A percentile compares a stretch with the other conserved stretches of the same genome.
phyloP scores from a whole-genome alignment of 2,113 vertebrate species.

The Mustelus asterias region DNA sequence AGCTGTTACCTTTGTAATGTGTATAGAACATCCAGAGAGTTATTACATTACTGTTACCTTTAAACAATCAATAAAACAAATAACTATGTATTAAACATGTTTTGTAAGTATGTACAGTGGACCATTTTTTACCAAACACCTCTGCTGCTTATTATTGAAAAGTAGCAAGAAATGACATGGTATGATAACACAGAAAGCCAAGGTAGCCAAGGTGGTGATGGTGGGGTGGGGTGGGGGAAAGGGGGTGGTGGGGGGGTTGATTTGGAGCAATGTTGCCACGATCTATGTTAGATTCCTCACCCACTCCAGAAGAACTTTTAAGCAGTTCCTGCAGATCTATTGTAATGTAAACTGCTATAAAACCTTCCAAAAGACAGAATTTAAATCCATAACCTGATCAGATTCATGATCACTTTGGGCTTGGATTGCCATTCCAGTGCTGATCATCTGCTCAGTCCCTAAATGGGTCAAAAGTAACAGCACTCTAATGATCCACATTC shows the following conservation, averaged over 20 bases:
- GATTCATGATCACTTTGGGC: not conserved
- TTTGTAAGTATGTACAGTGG: not conserved
- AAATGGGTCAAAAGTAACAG: not conserved
- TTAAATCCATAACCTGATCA: no score
- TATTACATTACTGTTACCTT: slow-evolving; percentile 1
- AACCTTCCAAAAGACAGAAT: not conserved
- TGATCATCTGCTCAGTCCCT: not conserved
- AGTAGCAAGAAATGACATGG: not conserved
- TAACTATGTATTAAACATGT: not conserved
- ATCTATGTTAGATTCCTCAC: not conserved
- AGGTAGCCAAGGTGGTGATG: not conserved
- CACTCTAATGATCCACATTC: not conserved
- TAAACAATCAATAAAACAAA: not conserved
- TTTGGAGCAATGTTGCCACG: no score
- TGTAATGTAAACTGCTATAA: not conserved
- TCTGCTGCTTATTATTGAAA: not conserved
- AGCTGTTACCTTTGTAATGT: not conserved
- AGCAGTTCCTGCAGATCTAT: not conserved
- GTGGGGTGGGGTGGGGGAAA: no score
- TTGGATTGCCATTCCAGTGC: not conserved
- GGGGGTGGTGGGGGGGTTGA: not conserved
- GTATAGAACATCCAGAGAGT: not conserved
- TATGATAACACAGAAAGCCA: not conserved
- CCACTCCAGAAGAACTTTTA: not conserved
- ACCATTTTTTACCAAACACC: not conserved